Conservation (phyloP, 2,113 vertebrate species). For the Accipiter cooperii region DNA sequence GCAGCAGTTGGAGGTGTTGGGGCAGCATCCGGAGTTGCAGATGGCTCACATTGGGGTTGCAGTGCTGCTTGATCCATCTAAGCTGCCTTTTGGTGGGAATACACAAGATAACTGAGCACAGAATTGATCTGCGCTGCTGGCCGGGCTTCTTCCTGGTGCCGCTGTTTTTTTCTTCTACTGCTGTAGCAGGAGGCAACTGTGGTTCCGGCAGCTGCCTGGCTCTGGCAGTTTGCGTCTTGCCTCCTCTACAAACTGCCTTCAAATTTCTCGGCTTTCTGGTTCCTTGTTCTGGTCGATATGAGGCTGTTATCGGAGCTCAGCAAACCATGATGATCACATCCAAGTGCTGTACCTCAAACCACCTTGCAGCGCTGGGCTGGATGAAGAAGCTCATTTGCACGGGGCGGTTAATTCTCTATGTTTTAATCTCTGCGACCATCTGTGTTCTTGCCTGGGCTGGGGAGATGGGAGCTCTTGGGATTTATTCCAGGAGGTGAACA, state of each 20-base stretch:
- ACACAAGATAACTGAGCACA: accelerated
- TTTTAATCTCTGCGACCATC: constrained; percentile 59
- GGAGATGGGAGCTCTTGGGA: constrained; percentile 8
- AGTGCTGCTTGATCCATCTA: accelerated
- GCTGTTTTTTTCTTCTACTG: neutral
- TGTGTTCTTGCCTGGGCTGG: constrained; percentile 22
- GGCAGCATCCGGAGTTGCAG: accelerated
- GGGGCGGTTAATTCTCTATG: constrained; percentile 41
- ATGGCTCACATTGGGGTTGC: neutral
- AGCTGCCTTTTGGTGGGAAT: neutral
- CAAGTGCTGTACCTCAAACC: neutral
- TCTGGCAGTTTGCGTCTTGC: neutral
- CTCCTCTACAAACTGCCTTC: neutral
- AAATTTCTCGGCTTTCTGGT: neutral
- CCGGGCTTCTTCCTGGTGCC: neutral
- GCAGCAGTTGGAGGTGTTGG: accelerated
- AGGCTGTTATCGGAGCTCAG: neutral
- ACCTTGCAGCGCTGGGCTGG: neutral
- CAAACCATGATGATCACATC: neutral
- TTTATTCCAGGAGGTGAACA: constrained; percentile 39
- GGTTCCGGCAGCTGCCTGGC: neutral
- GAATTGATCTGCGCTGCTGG: neutral
- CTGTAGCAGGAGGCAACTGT: neutral
- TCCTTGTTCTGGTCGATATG: neutral
- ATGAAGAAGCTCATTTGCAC: constrained; percentile 34